Conservation (phyloP, 2,888 invertebrate species). For the Lysandra bellargus region DNA sequence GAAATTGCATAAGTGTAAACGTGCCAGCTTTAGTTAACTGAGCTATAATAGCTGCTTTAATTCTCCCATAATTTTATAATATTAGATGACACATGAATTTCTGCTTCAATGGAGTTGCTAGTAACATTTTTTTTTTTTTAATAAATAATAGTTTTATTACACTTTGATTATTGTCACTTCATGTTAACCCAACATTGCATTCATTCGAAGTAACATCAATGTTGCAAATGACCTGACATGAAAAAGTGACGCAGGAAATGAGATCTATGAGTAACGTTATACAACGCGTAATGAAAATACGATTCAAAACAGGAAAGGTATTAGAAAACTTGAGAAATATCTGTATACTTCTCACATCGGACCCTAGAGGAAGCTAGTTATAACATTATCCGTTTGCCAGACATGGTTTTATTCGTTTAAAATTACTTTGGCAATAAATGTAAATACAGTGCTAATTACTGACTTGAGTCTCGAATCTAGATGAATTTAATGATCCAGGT, state of each 20-base stretch:
- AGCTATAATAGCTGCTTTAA: no score
- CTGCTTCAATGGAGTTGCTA: no score
- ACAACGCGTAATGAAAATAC: neutral
- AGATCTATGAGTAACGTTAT: conserved; percentile 11
- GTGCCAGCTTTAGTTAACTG: no score
- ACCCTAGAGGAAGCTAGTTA: neutral
- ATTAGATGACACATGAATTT: no score
- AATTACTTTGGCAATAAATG: neutral
- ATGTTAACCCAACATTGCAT: neutral
- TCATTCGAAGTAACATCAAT: neutral
- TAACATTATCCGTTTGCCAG: conserved; percentile 1
- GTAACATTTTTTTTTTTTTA: no score
- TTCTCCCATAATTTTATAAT: no score
- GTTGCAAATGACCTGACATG: neutral
- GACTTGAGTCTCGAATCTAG: neutral
- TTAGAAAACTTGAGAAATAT: conserved; percentile 18
- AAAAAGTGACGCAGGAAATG: neutral
- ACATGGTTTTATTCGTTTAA: neutral
- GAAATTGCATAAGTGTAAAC: no score
- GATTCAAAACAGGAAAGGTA: neutral
- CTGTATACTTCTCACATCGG: neutral
- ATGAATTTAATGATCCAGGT: neutral
- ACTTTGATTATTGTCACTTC: neutral
- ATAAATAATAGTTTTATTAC: no score
- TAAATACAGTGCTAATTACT: neutral